phyloP scores from a whole-genome alignment of 2,888 invertebrate species.

The Corbicula japonica region DNA sequence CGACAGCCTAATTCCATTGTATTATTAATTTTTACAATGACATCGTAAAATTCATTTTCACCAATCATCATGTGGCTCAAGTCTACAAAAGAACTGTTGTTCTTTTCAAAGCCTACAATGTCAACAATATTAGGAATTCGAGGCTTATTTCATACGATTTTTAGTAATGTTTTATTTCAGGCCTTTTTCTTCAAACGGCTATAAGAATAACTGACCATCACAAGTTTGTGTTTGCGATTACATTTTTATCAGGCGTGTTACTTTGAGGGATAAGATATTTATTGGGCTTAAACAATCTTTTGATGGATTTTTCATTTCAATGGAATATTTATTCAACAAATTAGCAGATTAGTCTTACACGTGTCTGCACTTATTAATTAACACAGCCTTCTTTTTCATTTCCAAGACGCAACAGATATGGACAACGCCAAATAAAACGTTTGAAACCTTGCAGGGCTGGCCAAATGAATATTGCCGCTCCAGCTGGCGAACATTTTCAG shows the following conservation, averaged over 20 bases:
- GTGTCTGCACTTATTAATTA: too few relatives aligned
- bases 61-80: too few relatives aligned
- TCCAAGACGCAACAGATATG: too few relatives aligned
- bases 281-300: constrained; percentile 25
- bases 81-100: too few relatives aligned
- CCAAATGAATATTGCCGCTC: neutral
- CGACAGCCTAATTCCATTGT: too few relatives aligned
- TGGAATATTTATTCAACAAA: constrained; percentile 56
- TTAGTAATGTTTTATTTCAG: constrained; percentile 12
- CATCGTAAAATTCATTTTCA: too few relatives aligned
- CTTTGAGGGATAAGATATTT: constrained; percentile 48
- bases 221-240: constrained; percentile 21
- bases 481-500: neutral
- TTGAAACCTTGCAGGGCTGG: too few relatives aligned
- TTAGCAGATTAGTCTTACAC: constrained; percentile 44
- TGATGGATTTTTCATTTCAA: constrained; percentile 6
- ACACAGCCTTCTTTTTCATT: too few relatives aligned
- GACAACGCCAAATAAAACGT: too few relatives aligned
- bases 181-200: neutral
- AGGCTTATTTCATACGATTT: constrained; percentile 21
- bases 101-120: too few relatives aligned
- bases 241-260: constrained; percentile 23
- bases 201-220: constrained; percentile 14
- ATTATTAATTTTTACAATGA: too few relatives aligned
- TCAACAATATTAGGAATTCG: too few relatives aligned